Evolutionary conservation across 2,888 invertebrate species (phyloP), one percentile per base, ranked within the genome.

Genomic region (Pristionchus arcanus): DNA sequence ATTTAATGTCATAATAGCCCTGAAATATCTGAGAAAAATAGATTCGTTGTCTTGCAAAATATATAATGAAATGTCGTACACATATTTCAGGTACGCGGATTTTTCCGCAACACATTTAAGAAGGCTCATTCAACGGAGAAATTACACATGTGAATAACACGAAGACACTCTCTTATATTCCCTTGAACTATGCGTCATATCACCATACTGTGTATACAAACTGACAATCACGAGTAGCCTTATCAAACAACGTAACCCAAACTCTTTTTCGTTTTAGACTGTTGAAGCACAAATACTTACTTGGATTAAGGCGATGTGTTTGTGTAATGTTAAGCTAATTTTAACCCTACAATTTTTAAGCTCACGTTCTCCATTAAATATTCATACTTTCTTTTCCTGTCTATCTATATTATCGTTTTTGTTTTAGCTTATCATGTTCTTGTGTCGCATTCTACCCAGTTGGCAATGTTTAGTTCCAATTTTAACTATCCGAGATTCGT

Each of bases 51-150:
- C 74, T 25, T 81, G 11, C 42, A 49, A 13, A 49, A 49, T 49
- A 11, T 49, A 42, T 42, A 5, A 42, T 42, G 42, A 42, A 9
- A 5, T 42, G 42, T 42, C 21, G 37, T 77, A 25, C 42, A 77
- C 25, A 21, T 31, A 31, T 87, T 68, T 31, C 31, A 87, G 87
- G 68, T 87, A 13, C 87, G 87, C 21, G 87, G 87, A 9, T 87
- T 87, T 66, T 68, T 87, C 42, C 87, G 87, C 31, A 87, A 87
- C 68, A 66, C 87, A 15, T 87, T 87, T 21, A 81, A 81, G 49
- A 81, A 81, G 49, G 42, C 81, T 25, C 42, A 53, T 28, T 81
- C 81, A 19, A 53, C 28, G 13, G 81, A 81, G 49, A 81, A 81
- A 81, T 53, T 81, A n/a, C 28, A 42, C n/a, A 9, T 81, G 49